Conservation (phyloP, 2,888 invertebrate genomes). For the Allolobophora icterica region DNA sequence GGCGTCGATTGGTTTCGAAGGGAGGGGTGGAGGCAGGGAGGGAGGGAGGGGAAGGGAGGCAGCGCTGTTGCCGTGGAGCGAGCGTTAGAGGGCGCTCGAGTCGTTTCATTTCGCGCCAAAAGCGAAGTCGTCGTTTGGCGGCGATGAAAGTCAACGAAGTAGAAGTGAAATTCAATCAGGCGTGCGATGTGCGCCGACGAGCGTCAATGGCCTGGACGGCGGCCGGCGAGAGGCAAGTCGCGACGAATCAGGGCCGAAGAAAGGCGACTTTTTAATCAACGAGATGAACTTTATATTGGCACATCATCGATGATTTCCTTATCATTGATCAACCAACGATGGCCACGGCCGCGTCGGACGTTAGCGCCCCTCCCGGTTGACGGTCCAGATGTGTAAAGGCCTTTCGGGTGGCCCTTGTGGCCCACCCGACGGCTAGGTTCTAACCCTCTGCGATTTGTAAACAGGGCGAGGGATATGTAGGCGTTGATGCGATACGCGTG, state of each 20-base stretch:
- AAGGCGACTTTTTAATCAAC: slow-evolving; percentile 41
- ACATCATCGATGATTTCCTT: slow-evolving; percentile 31
- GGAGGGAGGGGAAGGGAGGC: background rate
- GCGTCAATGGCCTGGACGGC: background rate
- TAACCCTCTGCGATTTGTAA: slow-evolving; percentile 13
- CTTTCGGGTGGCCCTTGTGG: background rate
- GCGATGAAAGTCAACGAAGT: background rate
- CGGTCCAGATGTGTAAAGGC: background rate
- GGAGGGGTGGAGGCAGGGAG: background rate
- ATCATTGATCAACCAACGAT: slow-evolving; percentile 33
- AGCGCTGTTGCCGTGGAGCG: background rate
- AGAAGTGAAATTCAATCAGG: background rate
- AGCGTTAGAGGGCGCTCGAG: background rate
- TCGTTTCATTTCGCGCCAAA: background rate
- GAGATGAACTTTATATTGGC: slow-evolving; percentile 43
- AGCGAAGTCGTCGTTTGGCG: slow-evolving; percentile 11
- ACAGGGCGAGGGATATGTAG: background rate
- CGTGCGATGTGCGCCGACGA: background rate
- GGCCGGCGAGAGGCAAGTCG: background rate
- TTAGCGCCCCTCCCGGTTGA: background rate
- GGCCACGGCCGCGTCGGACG: background rate
- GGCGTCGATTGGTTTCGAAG: background rate
- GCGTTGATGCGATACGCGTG: background rate
- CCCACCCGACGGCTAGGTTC: background rate
- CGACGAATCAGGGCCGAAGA: background rate